phyloP scores from a whole-genome alignment of 2,888 invertebrate species.

The Diploptera punctata region DNA sequence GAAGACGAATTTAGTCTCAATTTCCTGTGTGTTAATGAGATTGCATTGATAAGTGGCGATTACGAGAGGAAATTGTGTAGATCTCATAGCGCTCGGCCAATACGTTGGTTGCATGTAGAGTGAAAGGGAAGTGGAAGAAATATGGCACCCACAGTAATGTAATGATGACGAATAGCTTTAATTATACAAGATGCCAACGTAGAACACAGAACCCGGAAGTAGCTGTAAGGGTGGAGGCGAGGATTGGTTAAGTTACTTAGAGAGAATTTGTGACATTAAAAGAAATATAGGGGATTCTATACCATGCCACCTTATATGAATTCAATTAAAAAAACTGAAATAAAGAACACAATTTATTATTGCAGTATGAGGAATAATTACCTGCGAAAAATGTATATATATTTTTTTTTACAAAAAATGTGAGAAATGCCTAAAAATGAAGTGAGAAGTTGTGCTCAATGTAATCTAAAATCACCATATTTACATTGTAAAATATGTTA shows the following conservation, averaged over 20 bases:
- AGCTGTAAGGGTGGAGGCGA: slow-evolving; percentile 8
- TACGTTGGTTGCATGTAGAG: slow-evolving; percentile 26
- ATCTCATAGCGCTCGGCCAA: slow-evolving; percentile 18
- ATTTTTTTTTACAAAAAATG: no score
- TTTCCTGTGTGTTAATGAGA: slow-evolving; percentile 26
- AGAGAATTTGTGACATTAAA: slow-evolving; percentile 34
- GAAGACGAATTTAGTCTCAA: slow-evolving; percentile 12
- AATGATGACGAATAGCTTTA: slow-evolving; percentile 41
- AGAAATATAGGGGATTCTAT: no score
- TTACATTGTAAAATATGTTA: no score
- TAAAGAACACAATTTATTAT: no score
- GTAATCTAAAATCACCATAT: no score
- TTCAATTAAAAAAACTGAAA: no score
- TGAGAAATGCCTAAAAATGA: no score
- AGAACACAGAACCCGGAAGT: slow-evolving; percentile 3
- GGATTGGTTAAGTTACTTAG: slow-evolving; percentile 34
- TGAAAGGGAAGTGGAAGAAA: not conserved
- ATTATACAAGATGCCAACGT: slow-evolving; percentile 32
- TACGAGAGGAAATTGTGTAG: slow-evolving; percentile 24
- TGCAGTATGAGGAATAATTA: no score
- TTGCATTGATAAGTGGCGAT: slow-evolving; percentile 21
- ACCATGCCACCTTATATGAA: no score
- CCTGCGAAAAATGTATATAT: no score
- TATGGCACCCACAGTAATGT: slow-evolving; percentile 23
- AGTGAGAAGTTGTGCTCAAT: no score